A percentile compares a stretch with the other conserved stretches of the same genome.
These are phyloP conservation scores for Parnassius mnemosyne DNA, from an alignment of 2,888 invertebrate species.

Conservation along the genomic window DNA sequence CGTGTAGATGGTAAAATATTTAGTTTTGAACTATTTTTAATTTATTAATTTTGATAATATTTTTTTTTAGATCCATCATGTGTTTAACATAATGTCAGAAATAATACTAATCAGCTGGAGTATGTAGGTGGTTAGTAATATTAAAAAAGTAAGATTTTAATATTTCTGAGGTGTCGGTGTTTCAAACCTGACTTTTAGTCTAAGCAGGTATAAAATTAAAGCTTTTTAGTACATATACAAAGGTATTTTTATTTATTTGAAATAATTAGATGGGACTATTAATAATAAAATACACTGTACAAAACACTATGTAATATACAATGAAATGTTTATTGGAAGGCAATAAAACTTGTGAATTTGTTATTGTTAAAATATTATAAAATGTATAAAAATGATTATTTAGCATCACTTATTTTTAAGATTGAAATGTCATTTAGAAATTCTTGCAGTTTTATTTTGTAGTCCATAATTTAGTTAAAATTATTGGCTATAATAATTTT, in stretches of 20 bases:
- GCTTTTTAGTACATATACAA: no score
- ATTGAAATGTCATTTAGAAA: constrained; percentile 55
- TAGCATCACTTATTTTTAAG: constrained; percentile 50
- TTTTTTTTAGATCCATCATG: no score
- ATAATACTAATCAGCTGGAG: no score
- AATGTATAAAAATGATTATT: constrained; percentile 46
- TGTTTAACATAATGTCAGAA: no score
- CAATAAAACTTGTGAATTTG: constrained; percentile 51
- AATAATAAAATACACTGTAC: constrained; percentile 49
- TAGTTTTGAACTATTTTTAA: no score
- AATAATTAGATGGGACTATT: constrained; percentile 32
- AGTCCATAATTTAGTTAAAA: constrained; percentile 37
- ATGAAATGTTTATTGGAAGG: constrained; percentile 49
- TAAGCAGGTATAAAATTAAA: no score
- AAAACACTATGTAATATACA: constrained; percentile 43
- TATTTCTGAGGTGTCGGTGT: no score
- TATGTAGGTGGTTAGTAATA: no score
- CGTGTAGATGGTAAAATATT: no score
- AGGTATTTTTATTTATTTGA: constrained; percentile 9
- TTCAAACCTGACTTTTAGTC: no score
- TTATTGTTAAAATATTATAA: constrained; percentile 62
- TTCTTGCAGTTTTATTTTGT: constrained; percentile 56
- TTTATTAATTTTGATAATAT: no score
- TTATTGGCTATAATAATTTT: constrained; percentile 34
- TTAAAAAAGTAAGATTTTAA: no score